Evolutionary conservation across 2,888 invertebrate genomes (phyloP).

Genomic region (Eurytoma adleriae): DNA sequence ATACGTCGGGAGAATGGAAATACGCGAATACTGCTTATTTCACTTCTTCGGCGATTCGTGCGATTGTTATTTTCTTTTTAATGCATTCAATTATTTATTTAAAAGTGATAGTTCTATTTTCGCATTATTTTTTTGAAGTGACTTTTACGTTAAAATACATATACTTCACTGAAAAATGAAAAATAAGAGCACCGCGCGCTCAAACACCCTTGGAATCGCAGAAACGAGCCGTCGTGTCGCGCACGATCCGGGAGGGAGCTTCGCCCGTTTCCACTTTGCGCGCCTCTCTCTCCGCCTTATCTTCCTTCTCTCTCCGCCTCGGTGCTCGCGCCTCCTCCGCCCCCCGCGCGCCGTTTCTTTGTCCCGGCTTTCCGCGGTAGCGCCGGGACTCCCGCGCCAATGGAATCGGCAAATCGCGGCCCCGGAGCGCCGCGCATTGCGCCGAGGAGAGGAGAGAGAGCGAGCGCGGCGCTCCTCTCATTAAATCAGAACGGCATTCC

Average conservation of each 20-base stretch:
- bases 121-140: too few relatives aligned
- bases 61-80: too few relatives aligned
- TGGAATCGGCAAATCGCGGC: constrained; percentile 52
- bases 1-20: neutral
- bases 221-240: constrained; percentile 15
- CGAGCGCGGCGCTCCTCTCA: constrained; percentile 61
- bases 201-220: neutral
- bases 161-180: too few relatives aligned
- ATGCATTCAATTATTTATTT: too few relatives aligned
- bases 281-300: constrained; percentile 36
- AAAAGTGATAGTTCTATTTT: too few relatives aligned
- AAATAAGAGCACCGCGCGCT: too few relatives aligned
- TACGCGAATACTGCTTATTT: too few relatives aligned
- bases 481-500: constrained; percentile 77
- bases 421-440: neutral
- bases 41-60: too few relatives aligned
- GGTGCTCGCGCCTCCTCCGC: constrained; percentile 36
- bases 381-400: constrained; percentile 16
- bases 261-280: constrained; percentile 26
- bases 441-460: neutral
- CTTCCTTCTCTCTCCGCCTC: constrained; percentile 49
- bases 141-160: too few relatives aligned
- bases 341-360: constrained; percentile 44
- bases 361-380: constrained; percentile 17
- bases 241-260: neutral